Base-by-base conservation (phyloP, 1,140 invertebrate genomes). In the Copidosoma floridanum region DNA sequence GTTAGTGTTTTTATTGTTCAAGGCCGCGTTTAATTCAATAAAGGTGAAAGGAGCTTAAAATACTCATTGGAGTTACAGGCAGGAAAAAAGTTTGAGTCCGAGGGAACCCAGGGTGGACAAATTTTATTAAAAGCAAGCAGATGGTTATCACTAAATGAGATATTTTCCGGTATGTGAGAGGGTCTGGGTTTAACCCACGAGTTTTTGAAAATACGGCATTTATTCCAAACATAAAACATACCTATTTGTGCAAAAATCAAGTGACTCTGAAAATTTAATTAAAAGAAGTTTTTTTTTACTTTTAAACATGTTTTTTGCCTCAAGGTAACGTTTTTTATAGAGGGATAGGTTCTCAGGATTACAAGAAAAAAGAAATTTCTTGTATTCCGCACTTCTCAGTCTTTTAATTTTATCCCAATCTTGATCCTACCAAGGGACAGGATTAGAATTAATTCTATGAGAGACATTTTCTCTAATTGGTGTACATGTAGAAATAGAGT, bases 391-490 rank as follows among this genome's bases (percentile, higher is more conserved):
- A 12, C 24, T 27, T 12, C 54, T 14, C 11, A 44, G 24, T 12
- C 54, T 27, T 46, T 26, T 56, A 2, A 56, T 14, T 46, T 56
- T 46, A 8, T 24, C 24, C 14, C 56, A 50, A n/a, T 58, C 56
- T 2, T 14, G 5, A 24, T 58, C 29, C 35, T 35, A 58, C 56
- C 56, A 58, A 29, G 46, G 37, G 18, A 27, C n/a, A 2, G 46
- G 46, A 12, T 50, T 37, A 18, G 4, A 12, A 3, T 8, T 27
- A 14, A 37, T 14, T 21, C 23, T 35, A 18, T n/a, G 18, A 6
- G 2, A 11, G 29, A 6, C 40, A 29, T 46, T 40, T 20, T 32
- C 23, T 48, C 32, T 55, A 44, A 3, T n/a, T 2, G 38, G 53
- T 3, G 38, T 55, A 18, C 23, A 10, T n/a, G 14, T 20, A n/a